Percentiles rank a stretch among this genome's conserved stretches.
phyloP scores from a whole-genome alignment of 2,797 vertebrate species.

The Eurystomus glaucurus region DNA sequence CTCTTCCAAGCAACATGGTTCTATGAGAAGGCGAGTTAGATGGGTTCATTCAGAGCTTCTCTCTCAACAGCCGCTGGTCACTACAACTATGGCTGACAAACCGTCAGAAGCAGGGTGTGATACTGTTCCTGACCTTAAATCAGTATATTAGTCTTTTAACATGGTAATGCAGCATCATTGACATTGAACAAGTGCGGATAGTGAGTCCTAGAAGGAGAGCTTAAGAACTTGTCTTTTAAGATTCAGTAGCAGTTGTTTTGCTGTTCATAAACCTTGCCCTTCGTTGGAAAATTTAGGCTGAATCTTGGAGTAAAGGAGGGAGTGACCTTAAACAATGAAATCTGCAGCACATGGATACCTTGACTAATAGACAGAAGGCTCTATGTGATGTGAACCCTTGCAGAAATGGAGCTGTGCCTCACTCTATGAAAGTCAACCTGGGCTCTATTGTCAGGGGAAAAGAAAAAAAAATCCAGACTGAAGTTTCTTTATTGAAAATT shows the following conservation, averaged over 20 bases:
- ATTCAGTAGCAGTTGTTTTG: accelerated
- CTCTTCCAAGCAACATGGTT: not conserved
- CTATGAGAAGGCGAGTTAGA: accelerated
- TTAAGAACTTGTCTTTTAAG: not conserved
- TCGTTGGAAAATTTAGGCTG: not conserved
- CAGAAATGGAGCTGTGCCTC: accelerated
- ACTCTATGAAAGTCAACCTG: not conserved
- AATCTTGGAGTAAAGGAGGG: not conserved
- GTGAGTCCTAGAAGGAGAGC: accelerated
- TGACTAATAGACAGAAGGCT: not conserved
- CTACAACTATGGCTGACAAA: accelerated
- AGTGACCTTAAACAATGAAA: not conserved
- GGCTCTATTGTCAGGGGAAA: not conserved
- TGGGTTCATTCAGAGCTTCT: not conserved
- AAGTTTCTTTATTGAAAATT: not conserved
- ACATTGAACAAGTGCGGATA: accelerated
- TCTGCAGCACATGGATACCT: not conserved
- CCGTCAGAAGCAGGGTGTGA: not conserved
- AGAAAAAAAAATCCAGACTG: not conserved
- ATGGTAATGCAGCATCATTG: accelerated
- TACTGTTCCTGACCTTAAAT: not conserved
- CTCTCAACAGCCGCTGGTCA: accelerated
- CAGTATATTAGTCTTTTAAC: accelerated
- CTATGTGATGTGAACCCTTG: accelerated
- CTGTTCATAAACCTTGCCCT: not conserved